phyloP scores from a whole-genome alignment of 1,140 invertebrate species.

The Nebria ingens region DNA sequence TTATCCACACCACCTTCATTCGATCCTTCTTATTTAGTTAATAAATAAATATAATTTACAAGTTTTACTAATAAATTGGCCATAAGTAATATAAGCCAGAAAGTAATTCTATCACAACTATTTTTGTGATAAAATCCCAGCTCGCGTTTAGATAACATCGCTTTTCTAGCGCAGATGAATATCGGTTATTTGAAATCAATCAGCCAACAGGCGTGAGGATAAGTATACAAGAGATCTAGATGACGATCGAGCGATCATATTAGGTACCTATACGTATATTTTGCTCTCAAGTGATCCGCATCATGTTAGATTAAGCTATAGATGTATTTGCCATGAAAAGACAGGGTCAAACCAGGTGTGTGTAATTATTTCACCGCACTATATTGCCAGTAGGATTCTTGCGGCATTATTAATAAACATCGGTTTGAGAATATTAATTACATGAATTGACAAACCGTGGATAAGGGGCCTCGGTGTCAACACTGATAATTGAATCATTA shows the following conservation, averaged over 20 bases:
- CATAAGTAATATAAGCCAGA: not conserved
- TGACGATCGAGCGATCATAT: not conserved
- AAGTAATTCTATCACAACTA: not conserved
- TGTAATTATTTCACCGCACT: not conserved
- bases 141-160: not conserved
- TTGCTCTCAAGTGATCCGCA: too few species aligned
- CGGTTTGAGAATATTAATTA: too few species aligned
- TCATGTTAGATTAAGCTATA: too few species aligned
- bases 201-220: not conserved
- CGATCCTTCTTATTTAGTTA: not conserved
- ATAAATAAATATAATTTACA: not conserved
- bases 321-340: not conserved
- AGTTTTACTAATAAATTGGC: not conserved
- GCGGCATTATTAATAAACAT: too few species aligned
- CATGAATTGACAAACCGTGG: too few species aligned
- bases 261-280: not conserved
- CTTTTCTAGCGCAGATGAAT: not conserved
- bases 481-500: too few species aligned
- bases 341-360: not conserved
- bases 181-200: not conserved
- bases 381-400: too few species aligned
- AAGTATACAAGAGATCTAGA: too few species aligned
- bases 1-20: not conserved
- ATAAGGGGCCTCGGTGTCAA: too few species aligned
- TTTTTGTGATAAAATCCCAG: too few species aligned